phyloP scores from a whole-genome alignment of 2,113 vertebrate species.

The Glareola pratincola region DNA sequence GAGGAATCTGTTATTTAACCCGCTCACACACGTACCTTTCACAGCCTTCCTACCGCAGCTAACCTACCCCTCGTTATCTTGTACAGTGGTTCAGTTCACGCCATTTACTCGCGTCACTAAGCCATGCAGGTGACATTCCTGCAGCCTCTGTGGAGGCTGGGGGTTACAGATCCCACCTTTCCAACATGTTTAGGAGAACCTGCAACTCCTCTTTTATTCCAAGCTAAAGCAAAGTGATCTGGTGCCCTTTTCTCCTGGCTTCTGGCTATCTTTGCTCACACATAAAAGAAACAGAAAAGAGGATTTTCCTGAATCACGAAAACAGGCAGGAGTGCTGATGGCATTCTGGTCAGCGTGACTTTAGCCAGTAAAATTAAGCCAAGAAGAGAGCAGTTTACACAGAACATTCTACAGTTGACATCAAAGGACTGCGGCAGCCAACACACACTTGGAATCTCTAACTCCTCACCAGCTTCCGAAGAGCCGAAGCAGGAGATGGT shows the following conservation, averaged over 20 bases:
- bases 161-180: not conserved
- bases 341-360: not conserved
- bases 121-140: accelerated
- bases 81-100: accelerated
- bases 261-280: not conserved
- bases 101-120: accelerated
- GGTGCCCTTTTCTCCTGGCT: not conserved
- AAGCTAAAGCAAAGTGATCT: not conserved
- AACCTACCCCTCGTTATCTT: no score
- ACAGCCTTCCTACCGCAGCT: not conserved
- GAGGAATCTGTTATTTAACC: not conserved
- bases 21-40: not conserved
- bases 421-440: not conserved
- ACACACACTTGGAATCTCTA: not conserved
- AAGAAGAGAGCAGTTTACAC: not conserved
- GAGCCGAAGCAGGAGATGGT: accelerated
- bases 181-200: not conserved
- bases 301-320: not conserved
- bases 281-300: not conserved
- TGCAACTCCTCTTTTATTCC: not conserved
- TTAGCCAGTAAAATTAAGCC: not conserved
- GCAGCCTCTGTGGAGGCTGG: not conserved
- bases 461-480: not conserved
- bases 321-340: not conserved
- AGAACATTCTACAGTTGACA: not conserved